Percentiles rank a stretch among this genome's conserved stretches.
These are phyloP conservation scores for Oscheius sp. DNA, from an alignment of 2,888 invertebrate genomes.

Conservation along the genomic window DNA sequence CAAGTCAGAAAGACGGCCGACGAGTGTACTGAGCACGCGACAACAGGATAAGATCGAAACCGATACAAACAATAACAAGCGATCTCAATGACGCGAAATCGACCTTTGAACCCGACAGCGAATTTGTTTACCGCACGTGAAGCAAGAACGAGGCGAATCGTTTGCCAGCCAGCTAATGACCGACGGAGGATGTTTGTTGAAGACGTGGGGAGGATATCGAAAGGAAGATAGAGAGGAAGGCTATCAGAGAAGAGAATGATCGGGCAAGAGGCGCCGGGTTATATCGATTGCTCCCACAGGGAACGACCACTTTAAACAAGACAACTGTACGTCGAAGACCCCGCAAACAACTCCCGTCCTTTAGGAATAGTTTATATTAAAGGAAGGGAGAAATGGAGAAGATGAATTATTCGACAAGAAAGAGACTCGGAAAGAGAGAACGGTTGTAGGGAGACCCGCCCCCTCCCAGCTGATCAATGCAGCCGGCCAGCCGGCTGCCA, in stretches of 20 bases:
- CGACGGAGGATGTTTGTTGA: neutral
- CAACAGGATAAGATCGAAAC: neutral
- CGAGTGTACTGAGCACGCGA: neutral
- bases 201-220: neutral
- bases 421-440: neutral
- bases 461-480: slow-evolving; percentile 25
- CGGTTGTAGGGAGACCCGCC: slow-evolving; percentile 19
- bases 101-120: neutral
- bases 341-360: neutral
- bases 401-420: neutral
- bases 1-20: neutral
- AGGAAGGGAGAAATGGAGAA: neutral
- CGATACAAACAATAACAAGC: too few species aligned
- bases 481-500: slow-evolving; percentile 20
- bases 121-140: neutral
- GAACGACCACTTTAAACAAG: slow-evolving; percentile 25
- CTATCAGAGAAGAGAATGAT: slow-evolving; percentile 25
- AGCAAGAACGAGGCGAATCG: neutral
- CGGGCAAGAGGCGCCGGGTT: slow-evolving; percentile 15
- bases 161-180: too few species aligned
- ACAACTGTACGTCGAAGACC: neutral
- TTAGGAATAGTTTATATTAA: neutral
- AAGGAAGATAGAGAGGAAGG: slow-evolving; percentile 5
- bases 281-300: slow-evolving; percentile 21
- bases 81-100: neutral